Evolutionary conservation across 2,888 invertebrate species (phyloP), one percentile per base, ranked within the genome.

Genomic region (Trichogramma dendrolimi): DNA sequence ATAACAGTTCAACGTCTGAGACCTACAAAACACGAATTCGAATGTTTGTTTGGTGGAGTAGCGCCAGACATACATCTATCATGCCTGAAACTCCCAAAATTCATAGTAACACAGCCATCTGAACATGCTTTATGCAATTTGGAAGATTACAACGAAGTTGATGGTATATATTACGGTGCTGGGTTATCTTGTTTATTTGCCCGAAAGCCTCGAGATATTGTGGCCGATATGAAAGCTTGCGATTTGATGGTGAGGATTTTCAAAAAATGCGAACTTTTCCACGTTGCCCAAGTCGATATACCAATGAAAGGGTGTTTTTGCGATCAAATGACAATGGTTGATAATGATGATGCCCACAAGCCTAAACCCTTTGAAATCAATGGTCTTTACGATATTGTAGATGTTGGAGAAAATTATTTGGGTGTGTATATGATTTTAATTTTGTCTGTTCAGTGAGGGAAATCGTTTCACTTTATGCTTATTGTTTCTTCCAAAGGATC

Each of bases 251-350:
- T 77, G 58, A 76, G 77, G 4, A 68, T 78, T 40, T 78, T 77
- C 64, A 72, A 76, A 47, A 40, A 56, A 4, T 72, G 72, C 8
- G 78, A 79, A 60, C 76, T 73, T 60, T 79, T 72, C 68, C 77
- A 78, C 43, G 70, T 72, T n/a, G 78, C 76, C 7, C 74, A 78
- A 60, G 68, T 73, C 11, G 67, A 72, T 44, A 59, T 77, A 4
- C 67, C 69, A 4, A 58, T 79, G 43, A 68, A 71, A 4, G 78
- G 77, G 4, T 79, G 79, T 60, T 62, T 76, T 2, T 79, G 79
- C 65, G 75, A 78, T 48, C 78, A 78, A 61, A 68, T 78, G 10
- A 71, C 74, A 4, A 77, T 79, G 77, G 68, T 72, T 4, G 67
- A 65, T 47, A 78, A 79, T 63, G 77, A 78, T 60, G 49, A 61